Percentiles rank a stretch among this genome's conserved stretches.
These are phyloP conservation scores for Orchesella flavescens DNA, from an alignment of 2,888 invertebrate species.

Conservation along the genomic window DNA sequence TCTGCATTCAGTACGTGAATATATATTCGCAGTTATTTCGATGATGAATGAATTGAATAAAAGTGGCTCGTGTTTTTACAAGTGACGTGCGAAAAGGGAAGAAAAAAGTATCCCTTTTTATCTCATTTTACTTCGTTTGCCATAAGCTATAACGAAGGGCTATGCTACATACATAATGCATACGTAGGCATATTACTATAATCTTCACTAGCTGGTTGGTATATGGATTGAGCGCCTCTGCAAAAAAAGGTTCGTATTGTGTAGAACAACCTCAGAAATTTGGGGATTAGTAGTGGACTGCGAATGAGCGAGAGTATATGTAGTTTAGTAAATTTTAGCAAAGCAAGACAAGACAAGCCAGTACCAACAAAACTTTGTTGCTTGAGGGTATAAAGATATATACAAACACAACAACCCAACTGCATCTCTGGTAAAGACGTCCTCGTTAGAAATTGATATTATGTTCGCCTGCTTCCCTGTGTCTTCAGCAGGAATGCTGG, in stretches of 20 bases:
- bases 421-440: background rate
- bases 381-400: conserved; percentile 24
- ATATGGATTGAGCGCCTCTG: too few species aligned
- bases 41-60: conserved; percentile 13
- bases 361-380: background rate
- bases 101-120: conserved; percentile 41
- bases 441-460: conserved; percentile 22
- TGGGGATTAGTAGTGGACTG: too few species aligned
- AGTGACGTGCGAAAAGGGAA: conserved; percentile 26
- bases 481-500: conserved; percentile 3
- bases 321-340: too few species aligned
- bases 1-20: background rate
- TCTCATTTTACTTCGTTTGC: conserved; percentile 14
- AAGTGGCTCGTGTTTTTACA: conserved; percentile 20
- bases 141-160: background rate
- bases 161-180: too few species aligned
- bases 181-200: too few species aligned
- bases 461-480: background rate
- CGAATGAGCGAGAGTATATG: too few species aligned
- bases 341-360: too few species aligned
- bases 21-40: conserved; percentile 1
- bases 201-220: too few species aligned
- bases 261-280: too few species aligned
- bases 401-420: too few species aligned
- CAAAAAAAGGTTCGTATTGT: too few species aligned